Base-by-base conservation (phyloP, 2,113 vertebrate genomes). In the Cettia cetti region DNA sequence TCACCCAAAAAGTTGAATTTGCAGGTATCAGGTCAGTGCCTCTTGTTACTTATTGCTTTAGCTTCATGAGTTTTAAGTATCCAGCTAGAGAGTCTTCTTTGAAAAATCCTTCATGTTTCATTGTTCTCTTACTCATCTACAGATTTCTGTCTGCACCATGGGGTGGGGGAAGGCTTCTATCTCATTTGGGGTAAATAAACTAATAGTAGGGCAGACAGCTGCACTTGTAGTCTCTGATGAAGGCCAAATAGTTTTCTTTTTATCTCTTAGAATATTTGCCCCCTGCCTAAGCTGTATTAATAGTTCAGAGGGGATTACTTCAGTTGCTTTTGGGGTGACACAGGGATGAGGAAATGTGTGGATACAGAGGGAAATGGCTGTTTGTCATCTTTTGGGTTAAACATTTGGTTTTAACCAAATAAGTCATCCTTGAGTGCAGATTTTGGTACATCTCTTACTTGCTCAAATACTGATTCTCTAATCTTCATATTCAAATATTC, bases 1-100 rank as follows among this genome's bases (percentile, higher is more conserved):
- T 99, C 89, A 99, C 99, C 23, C 99, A 99, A 95, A 99, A 99
- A 88, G 99, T 99, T 52, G 99, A 99, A 95, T 99, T 99, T 97
- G 99, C 99, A 16, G 99, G 99, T 90, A 99, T 99, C 97, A 99
- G 99, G 99, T 99, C 82, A 96, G 94, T 97, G 64, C 28, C 35
- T 71, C 49, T 16, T 42, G 47, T 33, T 86, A 31, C 45, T 72
- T 80, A 19, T 0, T 40, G 37, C 22, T 72, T 65, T 15, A 74
- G 42, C 37, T 75, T 63, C 31, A 6, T 35, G 27, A 56, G 7
- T 49, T 59, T 31, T 31, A 19, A 42, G 8, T 61, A 28, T 47
- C 42, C 22, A 37, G 0, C 0, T 85, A 56, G n/a, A 66, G 35
- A 71, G 42, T 27, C 6, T 84, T 85, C 37, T 80, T 50, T 85